phyloP scores from a whole-genome alignment of 2,888 invertebrate species.

The Synanthedon myopaeformis region DNA sequence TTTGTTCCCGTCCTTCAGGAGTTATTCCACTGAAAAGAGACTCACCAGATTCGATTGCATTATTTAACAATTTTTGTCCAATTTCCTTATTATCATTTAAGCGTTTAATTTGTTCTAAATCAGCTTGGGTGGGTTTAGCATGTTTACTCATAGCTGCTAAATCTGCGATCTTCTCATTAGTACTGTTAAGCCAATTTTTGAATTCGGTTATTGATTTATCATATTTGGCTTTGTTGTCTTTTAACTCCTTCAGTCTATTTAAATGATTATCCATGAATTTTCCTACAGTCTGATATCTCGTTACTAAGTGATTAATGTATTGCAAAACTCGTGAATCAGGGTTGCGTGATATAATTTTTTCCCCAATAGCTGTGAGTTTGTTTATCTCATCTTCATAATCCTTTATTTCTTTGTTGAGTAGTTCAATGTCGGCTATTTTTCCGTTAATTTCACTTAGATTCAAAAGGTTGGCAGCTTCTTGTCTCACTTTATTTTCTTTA shows the following conservation, averaged over 20 bases:
- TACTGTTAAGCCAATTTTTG: conserved; percentile 82
- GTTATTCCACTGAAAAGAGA: conserved; percentile 87
- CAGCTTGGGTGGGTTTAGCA: conserved; percentile 80
- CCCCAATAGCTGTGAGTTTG: conserved; percentile 76
- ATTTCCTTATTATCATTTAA: conserved; percentile 80
- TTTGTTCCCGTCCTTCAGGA: conserved; percentile 86
- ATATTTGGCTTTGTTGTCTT: conserved; percentile 78
- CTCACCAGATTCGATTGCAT: conserved; percentile 89
- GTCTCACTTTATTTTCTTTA: conserved; percentile 79
- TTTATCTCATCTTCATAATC: conserved; percentile 75
- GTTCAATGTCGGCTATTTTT: conserved; percentile 76
- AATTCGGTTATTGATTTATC: conserved; percentile 75
- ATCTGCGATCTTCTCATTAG: conserved; percentile 79
- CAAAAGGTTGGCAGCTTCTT: conserved; percentile 79
- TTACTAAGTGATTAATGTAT: conserved; percentile 81
- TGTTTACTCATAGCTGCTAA: conserved; percentile 80
- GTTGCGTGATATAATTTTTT: conserved; percentile 79
- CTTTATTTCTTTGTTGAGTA: conserved; percentile 73
- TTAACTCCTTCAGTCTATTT: conserved; percentile 78
- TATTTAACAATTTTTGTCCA: conserved; percentile 82
- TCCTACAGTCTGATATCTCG: conserved; percentile 79
- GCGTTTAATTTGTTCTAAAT: conserved; percentile 80
- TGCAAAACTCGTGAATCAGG: conserved; percentile 88
- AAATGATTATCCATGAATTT: conserved; percentile 79
- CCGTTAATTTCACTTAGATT: conserved; percentile 75